Evolutionary conservation across 2,888 invertebrate genomes (phyloP).

Genomic region (Lordiphosa andalusiaca): DNA sequence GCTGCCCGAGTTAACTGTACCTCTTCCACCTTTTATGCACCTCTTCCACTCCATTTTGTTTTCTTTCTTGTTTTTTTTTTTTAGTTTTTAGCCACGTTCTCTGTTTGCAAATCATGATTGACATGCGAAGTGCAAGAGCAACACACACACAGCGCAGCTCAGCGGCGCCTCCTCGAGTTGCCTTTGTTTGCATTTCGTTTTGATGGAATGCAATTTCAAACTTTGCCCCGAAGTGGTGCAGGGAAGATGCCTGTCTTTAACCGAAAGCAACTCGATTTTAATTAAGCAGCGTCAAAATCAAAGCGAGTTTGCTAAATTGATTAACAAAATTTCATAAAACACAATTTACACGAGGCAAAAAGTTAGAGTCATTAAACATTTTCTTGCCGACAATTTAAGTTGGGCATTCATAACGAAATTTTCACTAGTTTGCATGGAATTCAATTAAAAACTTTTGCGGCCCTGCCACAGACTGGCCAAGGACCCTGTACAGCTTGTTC

Average conservation of each 20-base stretch:
- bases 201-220: constrained; percentile 25
- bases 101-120: constrained; percentile 59
- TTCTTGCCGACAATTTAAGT: constrained; percentile 46
- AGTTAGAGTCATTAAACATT: constrained; percentile 44
- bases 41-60: constrained; percentile 11
- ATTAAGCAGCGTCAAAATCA: constrained; percentile 19
- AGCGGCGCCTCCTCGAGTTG: constrained; percentile 18
- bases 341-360: constrained; percentile 24
- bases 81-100: too few species aligned
- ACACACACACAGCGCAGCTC: constrained; percentile 1
- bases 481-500: constrained; percentile 27
- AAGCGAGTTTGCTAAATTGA: constrained; percentile 27
- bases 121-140: constrained; percentile 58
- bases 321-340: constrained; percentile 22
- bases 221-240: background rate
- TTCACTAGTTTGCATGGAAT: constrained; percentile 55
- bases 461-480: constrained; percentile 24
- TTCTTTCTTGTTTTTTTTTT: constrained; percentile 17
- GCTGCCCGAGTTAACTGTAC: constrained; percentile 28
- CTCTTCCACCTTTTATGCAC: constrained; percentile 28
- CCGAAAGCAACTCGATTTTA: constrained; percentile 35
- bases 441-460: constrained; percentile 65
- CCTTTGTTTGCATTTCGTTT: constrained; percentile 41
- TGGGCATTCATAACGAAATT: constrained; percentile 52
- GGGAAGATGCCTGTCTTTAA: constrained; percentile 7